Percentiles rank a stretch among this genome's conserved stretches.
phyloP scores from a whole-genome alignment of 2,797 vertebrate species.

The Meriones psammophilus region DNA sequence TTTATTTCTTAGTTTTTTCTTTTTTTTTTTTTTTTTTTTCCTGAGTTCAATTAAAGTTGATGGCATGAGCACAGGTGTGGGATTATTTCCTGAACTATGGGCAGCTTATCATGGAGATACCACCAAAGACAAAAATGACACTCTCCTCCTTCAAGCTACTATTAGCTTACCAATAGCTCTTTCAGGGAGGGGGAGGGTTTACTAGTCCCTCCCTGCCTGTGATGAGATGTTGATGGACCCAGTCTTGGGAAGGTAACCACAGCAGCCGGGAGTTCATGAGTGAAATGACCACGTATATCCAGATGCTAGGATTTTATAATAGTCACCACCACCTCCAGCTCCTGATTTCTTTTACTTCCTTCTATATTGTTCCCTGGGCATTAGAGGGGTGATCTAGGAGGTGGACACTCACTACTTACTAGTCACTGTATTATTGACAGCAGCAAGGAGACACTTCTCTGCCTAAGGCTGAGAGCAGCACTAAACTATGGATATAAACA shows the following conservation, averaged over 20 bases:
- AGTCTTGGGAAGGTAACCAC: not conserved
- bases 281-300: not conserved
- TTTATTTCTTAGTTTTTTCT: not conserved
- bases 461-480: not conserved
- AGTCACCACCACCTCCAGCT: not conserved
- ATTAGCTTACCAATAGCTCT: not conserved
- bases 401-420: not conserved
- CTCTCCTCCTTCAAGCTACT: not conserved
- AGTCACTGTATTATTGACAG: not conserved
- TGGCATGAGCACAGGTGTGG: not conserved
- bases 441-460: not conserved
- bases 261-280: not conserved
- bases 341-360: not conserved
- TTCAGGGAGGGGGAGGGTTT: not conserved
- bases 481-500: not conserved
- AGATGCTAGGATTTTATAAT: no score
- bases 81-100: not conserved
- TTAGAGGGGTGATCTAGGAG: not conserved
- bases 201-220: not conserved
- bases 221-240: not conserved
- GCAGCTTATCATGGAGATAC: not conserved
- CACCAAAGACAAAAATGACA: not conserved
- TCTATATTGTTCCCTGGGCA: not conserved
- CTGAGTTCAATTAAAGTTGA: not conserved
- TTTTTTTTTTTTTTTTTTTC: not conserved